Evolutionary conservation across 2,113 vertebrate species (phyloP), one percentile per base, ranked within the genome.

Genomic region (Ceyx cyanopectus): DNA sequence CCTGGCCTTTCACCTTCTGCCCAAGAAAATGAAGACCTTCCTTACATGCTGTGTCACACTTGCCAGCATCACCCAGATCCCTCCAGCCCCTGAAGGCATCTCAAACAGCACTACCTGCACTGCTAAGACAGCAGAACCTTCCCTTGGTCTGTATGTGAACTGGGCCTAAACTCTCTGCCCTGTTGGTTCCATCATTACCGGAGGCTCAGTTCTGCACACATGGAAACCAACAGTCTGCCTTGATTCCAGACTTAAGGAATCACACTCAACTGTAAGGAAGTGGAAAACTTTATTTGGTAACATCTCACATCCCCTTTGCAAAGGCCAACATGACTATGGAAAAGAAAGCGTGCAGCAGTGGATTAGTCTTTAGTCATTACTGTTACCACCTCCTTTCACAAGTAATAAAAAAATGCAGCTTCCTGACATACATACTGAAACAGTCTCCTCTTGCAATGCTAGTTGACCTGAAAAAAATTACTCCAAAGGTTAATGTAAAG

Each of bases 281-380:
- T 4, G 26, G 13, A 23, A 63, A 46, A 46, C 14, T 45, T 62
- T 5, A 60, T 32, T 6, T 58, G 4, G 27, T 16, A 41, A 15
- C 51, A 65, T 16, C 40, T 58, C 60, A 43, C 27, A n/a, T 0
- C 4, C 37, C 20, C 29, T 48, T 66, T 53, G 34, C 10, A 70
- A 65, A 82, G 27, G 22, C 8, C n/a, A 70, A 19, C 7, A 22
- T 0, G 1, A 34, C 21, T 19, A 23, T 0, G 67, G 17, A 73
- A 48, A 20, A 67, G 66, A 24, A 78, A 54, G 5, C 30, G 9
- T 1, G 1, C 50, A 43, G 29, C n/a, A 27, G 8, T 4, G 11
- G 26, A 53, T 57, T 30, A 58, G 9, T 40, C 22, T 8, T 30
- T 16, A 37, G 11, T 40, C 22, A 9, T 30, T 16, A 37, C 24